Conservation (phyloP, 2,888 invertebrate species). For the Latrodectus hesperus region DNA sequence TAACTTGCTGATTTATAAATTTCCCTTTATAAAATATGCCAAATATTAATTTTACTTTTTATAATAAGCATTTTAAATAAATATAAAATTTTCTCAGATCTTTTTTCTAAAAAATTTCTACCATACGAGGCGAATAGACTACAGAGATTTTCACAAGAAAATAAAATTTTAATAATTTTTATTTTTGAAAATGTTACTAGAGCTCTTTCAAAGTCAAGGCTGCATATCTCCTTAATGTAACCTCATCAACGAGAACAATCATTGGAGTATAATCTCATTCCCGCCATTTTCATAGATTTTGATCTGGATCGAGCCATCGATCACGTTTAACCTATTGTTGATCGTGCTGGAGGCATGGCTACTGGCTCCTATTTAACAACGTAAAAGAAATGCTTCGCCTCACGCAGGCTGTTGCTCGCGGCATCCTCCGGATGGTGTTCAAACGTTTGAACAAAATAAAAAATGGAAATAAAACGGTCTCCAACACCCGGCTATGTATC, state of each 20-base stretch:
- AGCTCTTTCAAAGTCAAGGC: too few species aligned
- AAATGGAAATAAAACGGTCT: slow-evolving; percentile 22
- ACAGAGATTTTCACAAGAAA: too few species aligned
- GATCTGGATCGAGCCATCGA: background rate
- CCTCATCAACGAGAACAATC: background rate
- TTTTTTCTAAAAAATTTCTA: too few species aligned
- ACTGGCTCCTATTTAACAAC: background rate
- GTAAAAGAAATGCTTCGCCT: background rate
- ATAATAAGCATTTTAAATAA: too few species aligned
- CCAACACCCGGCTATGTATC: slow-evolving; percentile 11
- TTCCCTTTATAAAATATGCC: too few species aligned
- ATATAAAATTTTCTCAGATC: too few species aligned
- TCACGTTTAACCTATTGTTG: slow-evolving; percentile 3
- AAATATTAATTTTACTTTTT: too few species aligned
- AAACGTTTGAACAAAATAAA: background rate
- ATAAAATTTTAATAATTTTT: too few species aligned
- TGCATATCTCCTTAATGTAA: background rate
- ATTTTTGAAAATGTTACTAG: too few species aligned
- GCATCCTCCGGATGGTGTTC: slow-evolving; percentile 3
- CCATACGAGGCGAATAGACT: too few species aligned
- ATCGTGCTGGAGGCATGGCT: background rate
- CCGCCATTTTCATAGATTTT: background rate
- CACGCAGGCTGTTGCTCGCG: slow-evolving; percentile 16
- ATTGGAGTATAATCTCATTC: slow-evolving; percentile 1
- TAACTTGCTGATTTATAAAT: too few species aligned